phyloP scores from a whole-genome alignment of 2,113 vertebrate genomes.

The Lophotis ruficrista region DNA sequence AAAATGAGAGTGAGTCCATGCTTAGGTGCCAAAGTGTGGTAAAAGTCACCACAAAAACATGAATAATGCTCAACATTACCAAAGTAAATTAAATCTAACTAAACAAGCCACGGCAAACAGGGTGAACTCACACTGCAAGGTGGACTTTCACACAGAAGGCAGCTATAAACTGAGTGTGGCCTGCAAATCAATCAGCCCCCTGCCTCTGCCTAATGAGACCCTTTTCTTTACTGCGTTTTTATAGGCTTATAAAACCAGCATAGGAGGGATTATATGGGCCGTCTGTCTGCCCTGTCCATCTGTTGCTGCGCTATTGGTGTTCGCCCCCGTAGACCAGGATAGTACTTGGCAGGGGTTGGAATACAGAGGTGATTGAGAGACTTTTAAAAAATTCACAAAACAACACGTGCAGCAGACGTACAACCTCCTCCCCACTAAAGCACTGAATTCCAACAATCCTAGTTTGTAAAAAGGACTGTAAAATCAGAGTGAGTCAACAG shows the following conservation, averaged over 20 bases:
- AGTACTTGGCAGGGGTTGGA: neutral
- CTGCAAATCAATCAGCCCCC: slow-evolving; percentile 65
- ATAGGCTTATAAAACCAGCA: slow-evolving; percentile 48
- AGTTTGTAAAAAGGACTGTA: slow-evolving; percentile 11
- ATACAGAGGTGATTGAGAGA: neutral
- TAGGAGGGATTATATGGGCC: slow-evolving; percentile 47
- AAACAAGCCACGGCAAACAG: slow-evolving; percentile 41
- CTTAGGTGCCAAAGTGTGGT: neutral
- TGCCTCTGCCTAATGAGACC: slow-evolving; percentile 55
- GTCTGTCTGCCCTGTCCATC: slow-evolving; percentile 51
- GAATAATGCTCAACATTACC: neutral
- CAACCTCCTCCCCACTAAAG: neutral
- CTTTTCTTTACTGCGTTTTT: slow-evolving; percentile 64
- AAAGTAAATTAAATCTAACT: slow-evolving; percentile 35
- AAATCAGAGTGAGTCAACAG: slow-evolving; percentile 29
- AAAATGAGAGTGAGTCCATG: neutral
- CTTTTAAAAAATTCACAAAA: neutral
- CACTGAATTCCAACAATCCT: neutral
- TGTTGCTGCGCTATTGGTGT: neutral
- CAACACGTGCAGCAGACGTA: neutral
- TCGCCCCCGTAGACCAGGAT: neutral
- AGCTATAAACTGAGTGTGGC: slow-evolving; percentile 55
- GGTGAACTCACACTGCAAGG: slow-evolving; percentile 29
- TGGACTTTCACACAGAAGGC: slow-evolving; percentile 62
- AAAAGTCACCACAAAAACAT: slow-evolving; percentile 7